Evolutionary conservation across 2,113 vertebrate species (phyloP).

Genomic region (Empidonax traillii): DNA sequence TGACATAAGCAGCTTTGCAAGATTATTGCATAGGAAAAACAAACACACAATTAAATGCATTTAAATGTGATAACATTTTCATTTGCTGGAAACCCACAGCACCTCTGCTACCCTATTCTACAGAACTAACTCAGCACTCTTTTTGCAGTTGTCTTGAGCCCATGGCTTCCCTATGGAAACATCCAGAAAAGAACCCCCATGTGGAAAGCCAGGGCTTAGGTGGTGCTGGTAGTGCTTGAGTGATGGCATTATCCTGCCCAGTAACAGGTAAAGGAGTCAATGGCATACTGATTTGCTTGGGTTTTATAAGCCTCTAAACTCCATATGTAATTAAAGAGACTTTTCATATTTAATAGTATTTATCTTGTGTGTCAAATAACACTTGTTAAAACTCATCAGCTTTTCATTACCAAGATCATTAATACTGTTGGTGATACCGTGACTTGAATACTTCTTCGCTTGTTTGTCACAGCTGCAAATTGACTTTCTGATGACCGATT

Average conservation of each 20-base stretch:
- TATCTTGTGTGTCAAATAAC: conserved; percentile 45
- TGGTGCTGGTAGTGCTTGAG: not conserved
- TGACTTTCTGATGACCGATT: conserved; percentile 15
- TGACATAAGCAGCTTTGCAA: not conserved
- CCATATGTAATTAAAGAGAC: conserved; percentile 18
- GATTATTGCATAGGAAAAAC: not conserved
- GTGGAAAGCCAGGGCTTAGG: not conserved
- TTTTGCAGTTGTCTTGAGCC: not conserved
- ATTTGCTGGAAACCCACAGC: not conserved
- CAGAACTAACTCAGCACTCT: not conserved
- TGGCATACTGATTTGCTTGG: not conserved
- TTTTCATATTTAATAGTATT: conserved; percentile 58
- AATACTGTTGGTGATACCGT: not conserved
- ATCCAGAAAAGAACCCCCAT: not conserved
- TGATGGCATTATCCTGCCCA: not conserved
- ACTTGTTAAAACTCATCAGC: conserved; percentile 53
- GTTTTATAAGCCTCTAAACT: not conserved
- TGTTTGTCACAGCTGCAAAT: conserved; percentile 29
- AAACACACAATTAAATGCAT: not conserved
- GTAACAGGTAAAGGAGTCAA: not conserved
- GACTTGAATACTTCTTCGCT: not conserved
- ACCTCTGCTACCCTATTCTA: not conserved
- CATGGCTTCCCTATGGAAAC: not conserved
- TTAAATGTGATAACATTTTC: not conserved
- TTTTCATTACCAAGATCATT: conserved; percentile 53